phyloP scores from a whole-genome alignment of 2,113 vertebrate genomes.

The Syngnathus typhle region DNA sequence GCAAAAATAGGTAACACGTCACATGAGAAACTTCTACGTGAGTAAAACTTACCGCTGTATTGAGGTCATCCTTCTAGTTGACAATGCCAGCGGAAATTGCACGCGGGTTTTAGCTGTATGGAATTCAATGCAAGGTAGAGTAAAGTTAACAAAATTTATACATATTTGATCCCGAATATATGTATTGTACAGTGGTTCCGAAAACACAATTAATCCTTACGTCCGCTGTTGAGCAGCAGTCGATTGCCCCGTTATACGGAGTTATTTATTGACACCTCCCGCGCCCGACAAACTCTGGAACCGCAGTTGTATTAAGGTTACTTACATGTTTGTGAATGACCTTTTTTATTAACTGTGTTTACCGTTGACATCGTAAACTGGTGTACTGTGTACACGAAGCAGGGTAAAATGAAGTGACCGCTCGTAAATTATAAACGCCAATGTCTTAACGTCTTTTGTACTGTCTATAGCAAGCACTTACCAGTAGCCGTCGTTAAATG shows the following conservation, averaged over 20 bases:
- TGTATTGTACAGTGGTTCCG: neutral
- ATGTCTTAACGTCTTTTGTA: neutral
- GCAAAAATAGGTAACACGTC: neutral
- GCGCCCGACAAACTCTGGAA: neutral
- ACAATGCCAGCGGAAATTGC: neutral
- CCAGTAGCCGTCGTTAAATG: too few relatives aligned
- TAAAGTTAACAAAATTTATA: neutral
- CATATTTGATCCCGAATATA: neutral
- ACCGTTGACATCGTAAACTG: neutral
- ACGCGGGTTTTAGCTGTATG: neutral
- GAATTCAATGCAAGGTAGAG: neutral
- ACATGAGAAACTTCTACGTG: neutral
- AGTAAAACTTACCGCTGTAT: conserved; percentile 1
- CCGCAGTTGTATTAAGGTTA: neutral
- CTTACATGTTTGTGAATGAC: neutral
- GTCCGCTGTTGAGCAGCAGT: neutral
- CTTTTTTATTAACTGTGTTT: too few relatives aligned
- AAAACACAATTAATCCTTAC: neutral
- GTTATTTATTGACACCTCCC: neutral
- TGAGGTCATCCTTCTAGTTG: neutral
- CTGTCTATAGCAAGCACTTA: neutral
- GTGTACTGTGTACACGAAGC: neutral
- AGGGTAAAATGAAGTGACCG: neutral
- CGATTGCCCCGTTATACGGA: neutral
- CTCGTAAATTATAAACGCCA: neutral